phyloP scores from a whole-genome alignment of 1,140 invertebrate species.

The Sminthurides bifidus region DNA sequence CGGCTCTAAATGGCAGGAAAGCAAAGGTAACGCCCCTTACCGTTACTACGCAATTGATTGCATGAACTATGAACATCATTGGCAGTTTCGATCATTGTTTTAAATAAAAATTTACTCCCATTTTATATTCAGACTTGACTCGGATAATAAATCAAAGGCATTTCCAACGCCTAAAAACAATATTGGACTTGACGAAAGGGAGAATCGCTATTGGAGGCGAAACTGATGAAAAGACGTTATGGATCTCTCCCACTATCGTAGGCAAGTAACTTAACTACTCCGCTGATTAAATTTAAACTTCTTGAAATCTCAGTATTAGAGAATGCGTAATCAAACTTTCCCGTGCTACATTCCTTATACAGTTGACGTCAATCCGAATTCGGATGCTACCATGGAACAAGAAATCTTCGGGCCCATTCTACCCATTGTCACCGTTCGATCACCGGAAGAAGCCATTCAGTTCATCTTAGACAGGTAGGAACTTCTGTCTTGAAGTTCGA shows the following conservation, averaged over 20 bases:
- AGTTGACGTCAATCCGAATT: slow-evolving; percentile 4
- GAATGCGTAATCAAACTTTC: not conserved
- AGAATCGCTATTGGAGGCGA: slow-evolving; percentile 18
- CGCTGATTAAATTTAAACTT: not conserved
- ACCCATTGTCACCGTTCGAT: slow-evolving; percentile 38
- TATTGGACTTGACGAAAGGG: slow-evolving; percentile 19
- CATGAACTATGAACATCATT: no score
- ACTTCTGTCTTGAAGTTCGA: not conserved
- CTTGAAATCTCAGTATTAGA: not conserved
- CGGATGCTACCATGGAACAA: slow-evolving; percentile 2
- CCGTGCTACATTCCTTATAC: not conserved
- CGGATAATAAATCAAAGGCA: slow-evolving; percentile 75
- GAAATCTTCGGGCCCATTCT: slow-evolving; percentile 44
- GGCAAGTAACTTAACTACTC: not conserved
- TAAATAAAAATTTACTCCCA: no score
- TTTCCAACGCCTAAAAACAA: slow-evolving; percentile 40
- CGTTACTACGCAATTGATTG: no score
- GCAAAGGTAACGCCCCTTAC: no score
- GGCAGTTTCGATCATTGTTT: no score
- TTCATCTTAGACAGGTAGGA: slow-evolving; percentile 49
- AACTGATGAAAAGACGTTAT: slow-evolving; percentile 8
- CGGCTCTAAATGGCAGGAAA: slow-evolving; percentile 63
- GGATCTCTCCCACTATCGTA: slow-evolving; percentile 22
- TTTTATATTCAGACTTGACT: slow-evolving; percentile 68
- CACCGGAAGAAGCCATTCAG: slow-evolving; percentile 73